Evolutionary conservation across 2,113 vertebrate genomes (phyloP), one percentile per base, ranked within the genome.

Genomic region (Asarcornis scutulata): DNA sequence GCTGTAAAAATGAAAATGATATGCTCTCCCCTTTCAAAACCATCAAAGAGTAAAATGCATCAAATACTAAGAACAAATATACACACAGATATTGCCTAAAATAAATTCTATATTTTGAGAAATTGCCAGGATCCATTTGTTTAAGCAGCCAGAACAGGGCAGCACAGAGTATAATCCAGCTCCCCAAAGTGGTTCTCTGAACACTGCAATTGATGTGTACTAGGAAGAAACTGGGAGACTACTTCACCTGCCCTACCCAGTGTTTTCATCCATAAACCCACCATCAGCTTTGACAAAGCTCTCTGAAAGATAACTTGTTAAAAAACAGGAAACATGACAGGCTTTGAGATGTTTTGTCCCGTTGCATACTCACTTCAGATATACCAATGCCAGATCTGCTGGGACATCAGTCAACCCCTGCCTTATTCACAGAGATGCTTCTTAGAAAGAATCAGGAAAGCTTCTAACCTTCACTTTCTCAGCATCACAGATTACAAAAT

Each of bases 181-280:
- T 72, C 62, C 58, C 50, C 56, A 18, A 82, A 68, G 36, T 2
- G 2, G 5, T 25, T 87, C 36, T 89, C 52, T 1, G 0, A 71
- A 69, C n/a, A n/a, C 1, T 22, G 27, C 20, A 58, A 58, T 4
- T 36, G 16, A 36, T 40, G 62, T 8, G 58, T 0, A 0, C 32
- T 29, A 48, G 10, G 56, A 87, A 78, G 60, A 71, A 63, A 79
- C 13, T 44, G 53, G 15, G 23, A 71, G 46, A 23, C 25, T 58
- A 50, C 23, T 84, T 48, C 66, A 86, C 16, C 58, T 17, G 18
- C 31, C 31, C 59, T 18, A 68, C 0, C 29, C 14, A 40, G 14
- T 7, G n/a, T 55, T 89, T 53, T 67, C 46, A 93, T 44, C 34
- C 36, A 40, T 58, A 71, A 81, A 71, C 21, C 21, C 11, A 52